Evolutionary conservation across 2,113 vertebrate genomes (phyloP).

Genomic region (Emydocephalus ijimae): DNA sequence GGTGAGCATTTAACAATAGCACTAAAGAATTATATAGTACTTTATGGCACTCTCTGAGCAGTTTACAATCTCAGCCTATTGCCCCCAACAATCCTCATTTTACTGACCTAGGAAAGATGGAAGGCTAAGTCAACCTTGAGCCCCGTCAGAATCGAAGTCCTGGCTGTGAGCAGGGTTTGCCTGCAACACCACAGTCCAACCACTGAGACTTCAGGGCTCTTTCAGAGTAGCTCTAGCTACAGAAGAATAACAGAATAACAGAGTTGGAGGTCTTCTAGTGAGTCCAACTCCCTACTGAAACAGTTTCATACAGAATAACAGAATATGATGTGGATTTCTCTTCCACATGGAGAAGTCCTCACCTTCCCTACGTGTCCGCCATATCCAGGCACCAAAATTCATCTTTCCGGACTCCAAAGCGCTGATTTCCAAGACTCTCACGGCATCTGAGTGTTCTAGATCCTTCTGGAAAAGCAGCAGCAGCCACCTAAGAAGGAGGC

Average conservation of each 20-base stretch:
- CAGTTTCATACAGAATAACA: too few relatives aligned
- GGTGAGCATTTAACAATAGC: not conserved
- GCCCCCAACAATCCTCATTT: too few relatives aligned
- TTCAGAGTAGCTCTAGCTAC: not conserved
- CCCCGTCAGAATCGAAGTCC: too few relatives aligned
- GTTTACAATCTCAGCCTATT: too few relatives aligned
- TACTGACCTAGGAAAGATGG: too few relatives aligned
- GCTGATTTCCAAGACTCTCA: slow-evolving; percentile 77
- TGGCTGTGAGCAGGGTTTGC: not conserved
- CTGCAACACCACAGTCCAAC: not conserved
- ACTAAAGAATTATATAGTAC: too few relatives aligned
- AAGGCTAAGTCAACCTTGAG: too few relatives aligned
- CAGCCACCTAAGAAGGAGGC: slow-evolving; percentile 69
- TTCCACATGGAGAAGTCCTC: not conserved
- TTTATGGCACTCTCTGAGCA: too few relatives aligned
- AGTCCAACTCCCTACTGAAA: too few relatives aligned
- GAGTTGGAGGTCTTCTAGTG: too few relatives aligned
- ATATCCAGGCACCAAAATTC: not conserved
- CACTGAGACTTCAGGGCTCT: not conserved
- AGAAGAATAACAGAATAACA: too few relatives aligned
- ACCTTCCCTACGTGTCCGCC: slow-evolving; percentile 18
- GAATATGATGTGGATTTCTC: not conserved
- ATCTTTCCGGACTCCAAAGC: slow-evolving; percentile 19
- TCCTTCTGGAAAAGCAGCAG: slow-evolving; percentile 80
- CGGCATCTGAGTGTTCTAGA: slow-evolving; percentile 75